These are phyloP conservation scores for Abramis brama DNA, from an alignment of 2,113 vertebrate species.

Conservation along the genomic window DNA sequence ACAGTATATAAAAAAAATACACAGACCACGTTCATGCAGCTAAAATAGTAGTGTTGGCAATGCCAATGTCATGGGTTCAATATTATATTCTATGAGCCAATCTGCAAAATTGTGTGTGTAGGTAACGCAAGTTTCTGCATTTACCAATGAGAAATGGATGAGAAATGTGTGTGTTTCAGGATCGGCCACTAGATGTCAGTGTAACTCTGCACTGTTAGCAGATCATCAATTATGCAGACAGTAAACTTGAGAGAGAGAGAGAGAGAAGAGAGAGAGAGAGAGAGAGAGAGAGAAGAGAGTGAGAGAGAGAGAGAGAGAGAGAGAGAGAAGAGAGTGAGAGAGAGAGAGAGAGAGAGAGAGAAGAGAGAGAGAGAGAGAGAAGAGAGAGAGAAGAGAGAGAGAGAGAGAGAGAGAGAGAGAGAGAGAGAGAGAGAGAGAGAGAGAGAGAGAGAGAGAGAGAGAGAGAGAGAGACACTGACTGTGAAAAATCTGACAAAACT, in stretches of 20 bases:
- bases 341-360: background rate
- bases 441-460: no score
- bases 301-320: no score
- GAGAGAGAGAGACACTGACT: no score
- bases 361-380: no score
- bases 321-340: background rate
- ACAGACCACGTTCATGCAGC: no score
- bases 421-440: background rate
- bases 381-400: no score
- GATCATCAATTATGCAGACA: no score
- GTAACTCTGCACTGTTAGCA: background rate
- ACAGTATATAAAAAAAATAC: background rate
- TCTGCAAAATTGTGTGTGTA: background rate
- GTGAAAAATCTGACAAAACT: background rate
- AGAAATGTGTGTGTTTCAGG: background rate
- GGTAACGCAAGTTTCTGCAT: background rate
- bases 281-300: no score
- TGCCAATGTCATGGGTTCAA: no score
- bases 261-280: background rate
- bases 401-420: no score
- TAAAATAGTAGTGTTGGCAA: no score
- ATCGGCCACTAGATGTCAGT: constrained; percentile 52
- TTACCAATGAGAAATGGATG: background rate
- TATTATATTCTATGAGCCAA: background rate
- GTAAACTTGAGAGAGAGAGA: background rate